Conservation (phyloP, 1,140 invertebrate species). For the Nixonia krombeini region DNA sequence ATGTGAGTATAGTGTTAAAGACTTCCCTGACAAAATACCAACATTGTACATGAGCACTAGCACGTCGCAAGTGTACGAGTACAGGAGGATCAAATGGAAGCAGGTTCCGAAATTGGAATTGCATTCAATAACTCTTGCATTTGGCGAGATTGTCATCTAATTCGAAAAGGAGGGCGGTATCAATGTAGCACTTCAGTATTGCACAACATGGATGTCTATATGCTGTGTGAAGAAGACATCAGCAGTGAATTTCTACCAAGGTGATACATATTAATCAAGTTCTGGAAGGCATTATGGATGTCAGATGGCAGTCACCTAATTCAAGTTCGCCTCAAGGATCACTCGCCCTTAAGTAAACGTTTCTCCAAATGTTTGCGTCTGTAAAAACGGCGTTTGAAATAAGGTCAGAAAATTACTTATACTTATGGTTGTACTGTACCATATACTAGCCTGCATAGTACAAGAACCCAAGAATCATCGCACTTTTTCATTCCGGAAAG, state of each 20-base stretch:
- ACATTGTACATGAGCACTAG: slow-evolving; percentile 73
- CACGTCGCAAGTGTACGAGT: slow-evolving; percentile 75
- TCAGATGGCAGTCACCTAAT: slow-evolving; percentile 22
- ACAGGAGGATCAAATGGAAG: slow-evolving; percentile 67
- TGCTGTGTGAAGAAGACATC: slow-evolving; percentile 84
- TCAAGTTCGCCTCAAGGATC: slow-evolving; percentile 54
- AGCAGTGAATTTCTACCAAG: slow-evolving; percentile 76
- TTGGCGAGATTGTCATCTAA: slow-evolving; percentile 86
- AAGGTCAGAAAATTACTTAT: slow-evolving; percentile 25
- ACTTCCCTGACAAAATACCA: slow-evolving; percentile 27
- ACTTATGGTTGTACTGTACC: slow-evolving; percentile 36
- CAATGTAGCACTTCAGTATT: slow-evolving; percentile 77
- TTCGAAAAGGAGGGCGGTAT: slow-evolving; percentile 74
- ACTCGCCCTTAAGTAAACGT: slow-evolving; percentile 29
- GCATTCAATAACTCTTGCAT: slow-evolving; percentile 81
- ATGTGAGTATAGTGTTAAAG: slow-evolving; percentile 25
- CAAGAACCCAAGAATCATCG: slow-evolving; percentile 53
- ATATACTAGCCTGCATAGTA: slow-evolving; percentile 13
- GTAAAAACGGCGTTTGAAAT: slow-evolving; percentile 44
- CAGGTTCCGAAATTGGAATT: slow-evolving; percentile 75
- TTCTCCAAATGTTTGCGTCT: slow-evolving; percentile 43
- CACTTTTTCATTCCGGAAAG: slow-evolving; percentile 71
- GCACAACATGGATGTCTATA: slow-evolving; percentile 88
- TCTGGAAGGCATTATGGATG: slow-evolving; percentile 62
- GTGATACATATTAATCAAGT: slow-evolving; percentile 65